phyloP scores from a whole-genome alignment of 2,888 invertebrate genomes.

The Mythimna loreyi region DNA sequence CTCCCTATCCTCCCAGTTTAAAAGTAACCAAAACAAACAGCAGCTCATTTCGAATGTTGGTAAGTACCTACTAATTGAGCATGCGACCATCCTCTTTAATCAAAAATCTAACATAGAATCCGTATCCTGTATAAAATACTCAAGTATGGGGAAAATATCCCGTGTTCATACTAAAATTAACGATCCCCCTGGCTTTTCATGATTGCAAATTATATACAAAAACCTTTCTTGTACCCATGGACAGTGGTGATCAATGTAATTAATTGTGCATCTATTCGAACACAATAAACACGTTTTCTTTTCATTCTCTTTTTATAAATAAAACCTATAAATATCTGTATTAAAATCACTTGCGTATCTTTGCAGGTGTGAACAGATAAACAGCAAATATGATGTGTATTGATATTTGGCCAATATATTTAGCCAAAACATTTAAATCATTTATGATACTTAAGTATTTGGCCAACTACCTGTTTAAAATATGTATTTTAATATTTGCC shows the following conservation, averaged over 20 bases:
- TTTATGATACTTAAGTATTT: background rate
- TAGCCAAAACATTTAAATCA: too few species aligned
- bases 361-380: too few species aligned
- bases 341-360: background rate
- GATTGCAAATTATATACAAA: background rate
- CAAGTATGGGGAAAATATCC: background rate
- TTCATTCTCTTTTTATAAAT: background rate
- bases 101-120: slow-evolving; percentile 3
- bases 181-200: background rate
- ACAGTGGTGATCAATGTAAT: too few species aligned
- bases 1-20: background rate
- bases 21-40: slow-evolving; percentile 31
- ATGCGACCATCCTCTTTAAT: slow-evolving; percentile 18
- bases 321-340: background rate
- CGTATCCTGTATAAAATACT: background rate
- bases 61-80: slow-evolving; percentile 28
- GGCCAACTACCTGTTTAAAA: too few species aligned
- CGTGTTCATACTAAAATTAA: background rate
- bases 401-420: too few species aligned
- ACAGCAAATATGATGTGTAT: too few species aligned
- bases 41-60: slow-evolving; percentile 19
- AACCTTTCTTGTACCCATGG: background rate
- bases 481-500: background rate
- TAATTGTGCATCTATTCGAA: too few species aligned
- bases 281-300: too few species aligned